Evolutionary conservation across 2,113 vertebrate genomes (phyloP).

Genomic region (Atherinomorus stipes): DNA sequence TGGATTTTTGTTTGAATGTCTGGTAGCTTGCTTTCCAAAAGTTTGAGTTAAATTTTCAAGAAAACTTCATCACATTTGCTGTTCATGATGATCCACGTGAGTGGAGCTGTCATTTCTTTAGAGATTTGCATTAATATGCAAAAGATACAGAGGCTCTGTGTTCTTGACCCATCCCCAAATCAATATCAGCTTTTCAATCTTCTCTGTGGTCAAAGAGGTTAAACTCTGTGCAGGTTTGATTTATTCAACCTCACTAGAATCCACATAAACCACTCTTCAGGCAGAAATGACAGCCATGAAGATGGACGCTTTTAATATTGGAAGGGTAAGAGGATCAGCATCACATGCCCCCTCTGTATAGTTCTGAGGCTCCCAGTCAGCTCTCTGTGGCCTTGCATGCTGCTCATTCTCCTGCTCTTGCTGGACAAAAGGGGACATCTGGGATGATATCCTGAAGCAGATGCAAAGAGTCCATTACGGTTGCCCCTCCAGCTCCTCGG

Average conservation of each 20-base stretch:
- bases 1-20: not conserved
- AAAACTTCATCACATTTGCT: not conserved
- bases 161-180: conserved; percentile 33
- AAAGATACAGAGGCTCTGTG: not conserved
- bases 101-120: not conserved
- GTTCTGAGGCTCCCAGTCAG: conserved; percentile 9
- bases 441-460: conserved; percentile 70
- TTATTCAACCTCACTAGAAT: not conserved
- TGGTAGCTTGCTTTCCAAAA: conserved; percentile 2
- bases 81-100: not conserved
- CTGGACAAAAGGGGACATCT: conserved; percentile 69
- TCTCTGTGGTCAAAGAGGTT: conserved; percentile 12
- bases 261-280: not conserved
- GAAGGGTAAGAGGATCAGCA: conserved; percentile 17
- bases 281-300: conserved; percentile 20
- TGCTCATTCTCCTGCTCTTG: conserved; percentile 41
- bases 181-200: conserved; percentile 35
- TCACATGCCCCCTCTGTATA: not conserved
- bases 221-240: conserved; percentile 2
- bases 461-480: conserved; percentile 72
- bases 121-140: not conserved
- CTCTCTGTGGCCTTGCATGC: conserved; percentile 5
- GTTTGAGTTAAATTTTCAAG: not conserved
- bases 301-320: conserved; percentile 55
- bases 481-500: conserved; percentile 29